Evolutionary conservation across 2,888 invertebrate species (phyloP).

Genomic region (Sepiola atlantica): DNA sequence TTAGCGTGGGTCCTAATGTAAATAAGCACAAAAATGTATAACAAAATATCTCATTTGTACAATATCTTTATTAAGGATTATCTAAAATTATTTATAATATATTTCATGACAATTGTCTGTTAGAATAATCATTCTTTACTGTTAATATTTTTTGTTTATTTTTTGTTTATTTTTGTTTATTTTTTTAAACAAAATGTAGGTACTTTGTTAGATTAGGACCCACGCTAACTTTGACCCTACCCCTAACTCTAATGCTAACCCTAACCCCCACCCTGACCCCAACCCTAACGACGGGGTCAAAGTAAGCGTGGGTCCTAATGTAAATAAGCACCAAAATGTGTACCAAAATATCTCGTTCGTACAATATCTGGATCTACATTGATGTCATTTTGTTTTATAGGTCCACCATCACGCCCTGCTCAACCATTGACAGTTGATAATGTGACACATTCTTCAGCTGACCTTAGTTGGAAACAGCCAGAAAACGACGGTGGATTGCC

Average conservation of each 20-base stretch:
- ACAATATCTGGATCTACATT: not conserved
- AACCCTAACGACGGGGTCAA: too few species aligned
- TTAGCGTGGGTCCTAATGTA: too few species aligned
- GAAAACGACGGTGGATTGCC: conserved; percentile 86
- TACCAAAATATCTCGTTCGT: not conserved
- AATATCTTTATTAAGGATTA: not conserved
- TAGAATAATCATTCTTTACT: not conserved
- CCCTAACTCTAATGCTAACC: too few species aligned
- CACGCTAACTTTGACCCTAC: too few species aligned
- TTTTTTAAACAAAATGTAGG: not conserved
- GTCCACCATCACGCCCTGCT: conserved; percentile 61
- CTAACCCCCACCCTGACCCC: too few species aligned
- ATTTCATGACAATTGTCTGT: not conserved
- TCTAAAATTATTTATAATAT: not conserved
- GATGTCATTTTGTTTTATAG: conserved; percentile 53
- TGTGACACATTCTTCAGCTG: conserved; percentile 83
- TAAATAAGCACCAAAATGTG: too few species aligned
- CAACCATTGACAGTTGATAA: conserved; percentile 78
- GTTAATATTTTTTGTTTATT: not conserved
- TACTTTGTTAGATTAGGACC: too few species aligned
- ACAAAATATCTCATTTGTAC: not conserved
- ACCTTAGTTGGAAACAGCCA: conserved; percentile 87
- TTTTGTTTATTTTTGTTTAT: not conserved
- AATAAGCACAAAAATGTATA: too few species aligned
- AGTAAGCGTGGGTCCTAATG: too few species aligned